These are phyloP conservation scores for Pollicipes pollicipes DNA, from an alignment of 1,140 invertebrate species.

Conservation along the genomic window DNA sequence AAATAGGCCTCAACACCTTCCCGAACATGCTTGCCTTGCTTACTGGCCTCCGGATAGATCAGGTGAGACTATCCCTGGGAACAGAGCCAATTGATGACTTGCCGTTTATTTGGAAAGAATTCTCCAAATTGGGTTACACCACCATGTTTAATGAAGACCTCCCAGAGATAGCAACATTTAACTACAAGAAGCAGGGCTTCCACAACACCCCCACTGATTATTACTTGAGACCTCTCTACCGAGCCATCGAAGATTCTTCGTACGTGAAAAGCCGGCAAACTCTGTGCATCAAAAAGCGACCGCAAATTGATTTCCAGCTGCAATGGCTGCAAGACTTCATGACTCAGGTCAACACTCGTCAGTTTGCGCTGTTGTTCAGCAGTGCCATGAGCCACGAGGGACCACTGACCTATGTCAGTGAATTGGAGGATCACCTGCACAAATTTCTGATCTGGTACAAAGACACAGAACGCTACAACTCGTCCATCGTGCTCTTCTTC, in stretches of 20 bases:
- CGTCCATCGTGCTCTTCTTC: constrained; percentile 28
- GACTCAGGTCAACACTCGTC: not conserved
- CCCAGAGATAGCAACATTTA: constrained; percentile 54
- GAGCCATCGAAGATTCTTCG: constrained; percentile 20
- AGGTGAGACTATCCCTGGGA: constrained; percentile 28
- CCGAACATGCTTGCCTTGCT: constrained; percentile 57
- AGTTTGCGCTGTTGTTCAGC: not conserved
- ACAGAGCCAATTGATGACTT: constrained; percentile 40
- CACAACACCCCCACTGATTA: constrained; percentile 57
- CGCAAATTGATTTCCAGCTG: constrained; percentile 22
- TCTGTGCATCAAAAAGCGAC: constrained; percentile 22
- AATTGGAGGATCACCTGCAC: not conserved
- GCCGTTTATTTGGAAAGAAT: constrained; percentile 61
- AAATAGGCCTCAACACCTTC: constrained; percentile 65
- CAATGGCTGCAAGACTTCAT: constrained; percentile 20
- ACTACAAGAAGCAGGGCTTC: constrained; percentile 62
- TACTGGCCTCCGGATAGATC: constrained; percentile 40
- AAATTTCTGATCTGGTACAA: not conserved
- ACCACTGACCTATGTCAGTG: not conserved
- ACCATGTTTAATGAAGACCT: constrained; percentile 65
- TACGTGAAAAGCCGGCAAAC: constrained; percentile 17
- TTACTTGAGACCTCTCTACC: constrained; percentile 54
- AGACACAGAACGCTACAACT: not conserved
- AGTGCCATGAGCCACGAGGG: not conserved
- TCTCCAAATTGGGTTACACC: constrained; percentile 45